Conservation (phyloP, 2,888 invertebrate genomes). For the Theodoxus fluviatilis region DNA sequence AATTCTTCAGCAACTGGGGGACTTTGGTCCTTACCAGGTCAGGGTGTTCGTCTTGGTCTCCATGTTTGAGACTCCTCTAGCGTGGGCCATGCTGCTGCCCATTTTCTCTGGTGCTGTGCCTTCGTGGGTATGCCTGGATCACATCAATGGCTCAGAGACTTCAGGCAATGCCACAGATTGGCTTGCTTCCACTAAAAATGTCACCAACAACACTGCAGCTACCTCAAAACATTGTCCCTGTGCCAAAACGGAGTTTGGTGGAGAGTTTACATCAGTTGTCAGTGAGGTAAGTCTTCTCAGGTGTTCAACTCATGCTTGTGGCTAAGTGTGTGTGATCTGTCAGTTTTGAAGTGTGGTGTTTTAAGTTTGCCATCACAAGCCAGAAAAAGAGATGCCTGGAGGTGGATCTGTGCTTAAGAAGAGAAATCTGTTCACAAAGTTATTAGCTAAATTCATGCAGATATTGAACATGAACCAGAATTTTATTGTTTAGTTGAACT, state of each 20-base stretch:
- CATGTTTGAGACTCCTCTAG: constrained; percentile 59
- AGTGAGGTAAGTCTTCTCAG: constrained; percentile 53
- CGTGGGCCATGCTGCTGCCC: constrained; percentile 61
- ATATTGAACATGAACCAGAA: too few species aligned
- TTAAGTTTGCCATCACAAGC: too few species aligned
- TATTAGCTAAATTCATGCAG: too few species aligned
- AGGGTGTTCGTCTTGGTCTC: constrained; percentile 58
- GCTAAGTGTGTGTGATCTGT: too few species aligned
- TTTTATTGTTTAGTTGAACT: too few species aligned
- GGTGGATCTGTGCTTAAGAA: too few species aligned
- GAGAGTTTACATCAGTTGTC: constrained; percentile 51
- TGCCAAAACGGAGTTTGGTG: constrained; percentile 37
- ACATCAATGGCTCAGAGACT: constrained; percentile 19
- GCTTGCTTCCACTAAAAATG: not conserved
- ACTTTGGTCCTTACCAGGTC: constrained; percentile 60
- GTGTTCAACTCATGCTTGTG: too few species aligned
- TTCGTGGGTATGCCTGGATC: constrained; percentile 43
- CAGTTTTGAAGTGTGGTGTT: too few species aligned
- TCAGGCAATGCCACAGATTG: not conserved
- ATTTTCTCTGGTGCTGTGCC: constrained; percentile 52
- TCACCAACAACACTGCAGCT: constrained; percentile 27
- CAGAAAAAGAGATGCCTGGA: too few species aligned
- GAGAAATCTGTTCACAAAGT: too few species aligned
- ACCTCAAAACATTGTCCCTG: constrained; percentile 31
- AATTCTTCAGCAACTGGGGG: constrained; percentile 50